These are phyloP conservation scores for Drosophila guanche DNA, from an alignment of 1,140 invertebrate genomes.

Conservation along the genomic window DNA sequence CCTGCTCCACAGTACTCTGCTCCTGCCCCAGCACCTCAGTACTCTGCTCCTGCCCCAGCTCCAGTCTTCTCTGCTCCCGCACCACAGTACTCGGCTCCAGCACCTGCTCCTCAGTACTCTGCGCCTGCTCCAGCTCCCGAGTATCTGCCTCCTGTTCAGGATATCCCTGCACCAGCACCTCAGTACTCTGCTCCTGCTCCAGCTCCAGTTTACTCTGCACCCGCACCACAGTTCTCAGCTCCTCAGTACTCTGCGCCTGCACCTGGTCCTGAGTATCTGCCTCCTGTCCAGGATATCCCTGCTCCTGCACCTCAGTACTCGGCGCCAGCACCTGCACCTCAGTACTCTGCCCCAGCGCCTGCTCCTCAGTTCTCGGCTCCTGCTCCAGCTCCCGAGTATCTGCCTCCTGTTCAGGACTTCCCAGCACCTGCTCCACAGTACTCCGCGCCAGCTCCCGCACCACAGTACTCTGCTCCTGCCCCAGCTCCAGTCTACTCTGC, in stretches of 20 bases:
- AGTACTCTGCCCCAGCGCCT: conserved; percentile 31
- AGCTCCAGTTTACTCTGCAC: conserved; percentile 11
- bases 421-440: conserved; percentile 42
- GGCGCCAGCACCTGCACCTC: conserved; percentile 38
- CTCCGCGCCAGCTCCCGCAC: not conserved
- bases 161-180: conserved; percentile 51
- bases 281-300: conserved; percentile 53
- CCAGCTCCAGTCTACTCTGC: conserved; percentile 14
- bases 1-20: conserved; percentile 52
- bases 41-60: conserved; percentile 33
- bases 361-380: conserved; percentile 44
- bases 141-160: conserved; percentile 58
- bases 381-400: conserved; percentile 47
- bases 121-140: conserved; percentile 46
- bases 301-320: conserved; percentile 56
- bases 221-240: not conserved
- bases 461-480: conserved; percentile 1
- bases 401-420: conserved; percentile 57
- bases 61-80: conserved; percentile 33
- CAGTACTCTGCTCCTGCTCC: conserved; percentile 34
- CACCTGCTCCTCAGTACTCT: conserved; percentile 35
- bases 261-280: conserved; percentile 52
- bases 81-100: conserved; percentile 19
- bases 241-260: conserved; percentile 39
- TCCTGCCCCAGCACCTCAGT: conserved; percentile 34